Conservation (phyloP, 2,888 invertebrate genomes). For the Drosophila anceps region DNA sequence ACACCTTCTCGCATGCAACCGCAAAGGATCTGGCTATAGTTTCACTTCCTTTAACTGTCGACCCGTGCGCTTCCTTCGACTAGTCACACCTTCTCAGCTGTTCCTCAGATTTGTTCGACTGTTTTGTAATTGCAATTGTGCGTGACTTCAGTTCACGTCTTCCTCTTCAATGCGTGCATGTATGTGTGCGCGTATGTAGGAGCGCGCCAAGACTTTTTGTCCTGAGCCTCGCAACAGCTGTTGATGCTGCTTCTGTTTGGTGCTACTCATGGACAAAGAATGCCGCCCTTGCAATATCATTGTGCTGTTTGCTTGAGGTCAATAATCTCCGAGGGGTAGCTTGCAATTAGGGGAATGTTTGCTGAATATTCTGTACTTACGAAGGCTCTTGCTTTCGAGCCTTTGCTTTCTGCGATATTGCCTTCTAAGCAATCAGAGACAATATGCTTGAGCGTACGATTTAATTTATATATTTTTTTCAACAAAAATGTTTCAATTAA, state of each 20-base stretch:
- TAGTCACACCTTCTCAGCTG: constrained; percentile 66
- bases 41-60: constrained; percentile 53
- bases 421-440: neutral
- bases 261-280: constrained; percentile 48
- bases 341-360: constrained; percentile 31
- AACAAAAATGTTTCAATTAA: too few relatives aligned
- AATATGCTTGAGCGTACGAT: neutral
- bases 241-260: constrained; percentile 43
- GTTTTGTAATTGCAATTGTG: constrained; percentile 59
- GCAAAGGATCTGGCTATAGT: constrained; percentile 56
- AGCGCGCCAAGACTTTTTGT: constrained; percentile 52
- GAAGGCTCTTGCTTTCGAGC: neutral
- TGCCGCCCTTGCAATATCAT: constrained; percentile 50
- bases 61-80: constrained; percentile 53
- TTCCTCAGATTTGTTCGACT: constrained; percentile 68
- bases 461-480: too few relatives aligned
- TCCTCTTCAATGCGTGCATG: constrained; percentile 5
- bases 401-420: neutral
- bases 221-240: constrained; percentile 53
- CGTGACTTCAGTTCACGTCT: constrained; percentile 50
- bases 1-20: constrained; percentile 62
- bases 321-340: constrained; percentile 70
- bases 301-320: constrained; percentile 65
- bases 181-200: constrained; percentile 27
- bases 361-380: constrained; percentile 32